These are phyloP conservation scores for Polydrusus cervinus DNA, from an alignment of 2,888 invertebrate species.

Conservation along the genomic window DNA sequence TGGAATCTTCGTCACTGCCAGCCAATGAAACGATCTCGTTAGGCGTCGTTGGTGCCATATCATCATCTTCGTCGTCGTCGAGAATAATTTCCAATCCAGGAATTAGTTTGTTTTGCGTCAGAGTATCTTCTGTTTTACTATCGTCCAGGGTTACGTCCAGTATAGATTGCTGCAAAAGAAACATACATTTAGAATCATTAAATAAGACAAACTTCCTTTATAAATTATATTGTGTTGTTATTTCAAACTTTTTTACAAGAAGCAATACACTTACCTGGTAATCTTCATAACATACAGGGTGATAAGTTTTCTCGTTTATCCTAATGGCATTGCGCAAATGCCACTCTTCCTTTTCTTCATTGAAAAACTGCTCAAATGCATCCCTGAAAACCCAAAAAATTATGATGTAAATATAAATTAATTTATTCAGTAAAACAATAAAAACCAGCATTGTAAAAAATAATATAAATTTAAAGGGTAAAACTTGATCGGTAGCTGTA, in stretches of 20 bases:
- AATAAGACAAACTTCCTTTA: too few relatives aligned
- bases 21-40: conserved; percentile 51
- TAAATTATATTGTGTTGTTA: too few relatives aligned
- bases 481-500: too few relatives aligned
- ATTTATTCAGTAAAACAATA: too few relatives aligned
- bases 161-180: conserved; percentile 59
- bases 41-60: conserved; percentile 58
- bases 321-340: conserved; percentile 89
- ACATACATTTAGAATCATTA: conserved; percentile 41
- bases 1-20: conserved; percentile 44
- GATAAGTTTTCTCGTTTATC: conserved; percentile 86
- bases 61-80: conserved; percentile 68
- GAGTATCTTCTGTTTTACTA: conserved; percentile 62
- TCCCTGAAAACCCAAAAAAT: conserved; percentile 85
- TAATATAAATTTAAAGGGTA: too few relatives aligned
- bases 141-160: conserved; percentile 63
- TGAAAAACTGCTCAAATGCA: conserved; percentile 94
- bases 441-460: too few relatives aligned
- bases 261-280: conserved; percentile 77
- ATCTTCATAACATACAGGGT: conserved; percentile 93
- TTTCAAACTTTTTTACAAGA: background rate
- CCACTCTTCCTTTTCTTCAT: conserved; percentile 99
- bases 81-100: conserved; percentile 71
- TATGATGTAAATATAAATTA: too few relatives aligned
- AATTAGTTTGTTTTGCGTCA: conserved; percentile 69